Evolutionary conservation across 2,797 vertebrate genomes (phyloP).

Genomic region (Coluber constrictor): DNA sequence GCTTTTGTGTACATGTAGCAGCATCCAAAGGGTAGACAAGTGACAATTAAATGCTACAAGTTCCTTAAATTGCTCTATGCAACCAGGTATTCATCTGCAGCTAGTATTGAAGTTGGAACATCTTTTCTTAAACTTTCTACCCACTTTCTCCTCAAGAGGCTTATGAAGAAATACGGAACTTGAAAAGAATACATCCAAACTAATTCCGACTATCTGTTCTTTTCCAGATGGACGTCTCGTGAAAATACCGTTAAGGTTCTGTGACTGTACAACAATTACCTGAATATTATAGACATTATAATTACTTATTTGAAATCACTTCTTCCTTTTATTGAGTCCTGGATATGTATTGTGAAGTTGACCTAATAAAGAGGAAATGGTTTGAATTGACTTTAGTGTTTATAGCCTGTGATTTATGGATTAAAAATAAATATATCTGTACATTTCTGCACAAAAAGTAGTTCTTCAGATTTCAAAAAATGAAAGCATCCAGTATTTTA

Average conservation of each 20-base stretch:
- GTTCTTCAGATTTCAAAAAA: neutral
- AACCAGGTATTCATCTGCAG: neutral
- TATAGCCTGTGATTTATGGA: constrained; percentile 19
- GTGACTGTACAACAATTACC: constrained; percentile 59
- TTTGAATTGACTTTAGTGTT: constrained; percentile 57
- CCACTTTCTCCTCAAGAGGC: neutral
- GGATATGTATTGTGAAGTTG: constrained; percentile 53
- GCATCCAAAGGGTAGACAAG: neutral
- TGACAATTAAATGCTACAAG: neutral
- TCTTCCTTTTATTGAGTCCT: constrained; percentile 70
- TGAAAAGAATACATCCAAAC: neutral
- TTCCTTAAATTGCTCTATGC: neutral
- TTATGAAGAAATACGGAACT: neutral
- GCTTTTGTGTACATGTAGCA: neutral
- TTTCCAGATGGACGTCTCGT: constrained; percentile 61
- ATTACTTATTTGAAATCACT: constrained; percentile 62
- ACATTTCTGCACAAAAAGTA: neutral
- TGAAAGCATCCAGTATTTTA: neutral
- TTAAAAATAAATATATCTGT: neutral
- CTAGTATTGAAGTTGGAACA: neutral
- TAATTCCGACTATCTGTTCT: constrained; percentile 14
- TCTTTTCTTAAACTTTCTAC: neutral
- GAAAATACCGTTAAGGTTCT: constrained; percentile 51
- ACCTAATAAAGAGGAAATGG: constrained; percentile 73
- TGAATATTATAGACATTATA: constrained; percentile 65